phyloP scores from a whole-genome alignment of 1,140 invertebrate species.

The Lethrus apterus region DNA sequence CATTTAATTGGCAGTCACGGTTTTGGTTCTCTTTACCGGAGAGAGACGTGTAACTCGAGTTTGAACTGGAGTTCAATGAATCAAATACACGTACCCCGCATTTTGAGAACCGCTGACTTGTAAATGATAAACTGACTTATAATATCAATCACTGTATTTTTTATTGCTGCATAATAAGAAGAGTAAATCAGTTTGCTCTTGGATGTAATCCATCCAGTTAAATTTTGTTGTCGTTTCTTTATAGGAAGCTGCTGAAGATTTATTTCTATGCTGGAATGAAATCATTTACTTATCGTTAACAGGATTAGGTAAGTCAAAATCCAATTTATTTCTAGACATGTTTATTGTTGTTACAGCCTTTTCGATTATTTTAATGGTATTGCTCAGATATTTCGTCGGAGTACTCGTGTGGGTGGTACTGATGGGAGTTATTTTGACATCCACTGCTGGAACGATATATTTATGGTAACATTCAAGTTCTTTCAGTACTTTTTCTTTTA shows the following conservation, averaged over 20 bases:
- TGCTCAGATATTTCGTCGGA: slow-evolving; percentile 55
- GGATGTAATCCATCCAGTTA: too few species aligned
- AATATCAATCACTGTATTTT: slow-evolving; percentile 14
- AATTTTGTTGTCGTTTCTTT: too few species aligned
- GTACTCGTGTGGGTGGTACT: slow-evolving; percentile 64
- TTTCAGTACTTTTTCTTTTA: slow-evolving; percentile 1
- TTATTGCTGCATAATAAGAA: slow-evolving; percentile 1
- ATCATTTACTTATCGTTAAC: slow-evolving; percentile 54
- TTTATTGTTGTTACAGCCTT: slow-evolving; percentile 44
- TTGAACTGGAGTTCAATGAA: too few species aligned
- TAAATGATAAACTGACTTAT: slow-evolving; percentile 5
- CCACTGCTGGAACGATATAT: slow-evolving; percentile 52
- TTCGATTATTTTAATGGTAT: slow-evolving; percentile 51
- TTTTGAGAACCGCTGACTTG: too few species aligned
- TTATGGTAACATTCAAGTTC: slow-evolving; percentile 52
- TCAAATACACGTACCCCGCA: too few species aligned
- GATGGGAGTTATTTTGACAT: slow-evolving; percentile 49
- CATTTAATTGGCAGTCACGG: too few species aligned
- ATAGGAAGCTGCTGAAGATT: slow-evolving; percentile 55
- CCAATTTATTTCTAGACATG: slow-evolving; percentile 14
- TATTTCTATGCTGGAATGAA: slow-evolving; percentile 54
- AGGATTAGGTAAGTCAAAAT: slow-evolving; percentile 49
- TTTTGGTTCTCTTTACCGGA: too few species aligned
- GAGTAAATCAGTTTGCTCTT: slow-evolving; percentile 12
- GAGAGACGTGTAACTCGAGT: too few species aligned